Percentiles rank a stretch among this genome's conserved stretches.
phyloP scores from a whole-genome alignment of 1,140 invertebrate genomes.

The Solenopsis fugax region DNA sequence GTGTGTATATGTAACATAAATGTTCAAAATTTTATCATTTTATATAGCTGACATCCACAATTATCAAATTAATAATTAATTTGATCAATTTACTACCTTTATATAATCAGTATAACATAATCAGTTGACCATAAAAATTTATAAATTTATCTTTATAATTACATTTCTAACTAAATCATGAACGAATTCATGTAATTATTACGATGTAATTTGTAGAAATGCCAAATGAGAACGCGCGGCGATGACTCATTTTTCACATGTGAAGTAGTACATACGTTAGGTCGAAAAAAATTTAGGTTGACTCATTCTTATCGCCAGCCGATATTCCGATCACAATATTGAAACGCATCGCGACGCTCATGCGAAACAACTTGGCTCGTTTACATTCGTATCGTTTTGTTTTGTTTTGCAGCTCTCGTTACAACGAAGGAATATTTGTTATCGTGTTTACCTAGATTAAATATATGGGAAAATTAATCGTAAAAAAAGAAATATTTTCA shows the following conservation, averaged over 20 bases:
- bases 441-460: neutral
- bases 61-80: neutral
- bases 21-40: no score
- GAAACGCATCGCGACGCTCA: slow-evolving; percentile 27
- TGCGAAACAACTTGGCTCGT: neutral
- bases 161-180: neutral
- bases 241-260: slow-evolving; percentile 69
- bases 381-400: neutral
- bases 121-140: slow-evolving; percentile 1
- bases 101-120: neutral
- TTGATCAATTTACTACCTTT: neutral
- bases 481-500: neutral
- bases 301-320: slow-evolving; percentile 46
- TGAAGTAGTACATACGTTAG: neutral
- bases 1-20: no score
- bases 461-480: neutral
- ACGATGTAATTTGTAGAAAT: neutral
- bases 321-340: slow-evolving; percentile 38
- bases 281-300: slow-evolving; percentile 51
- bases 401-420: neutral
- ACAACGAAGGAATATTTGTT: neutral
- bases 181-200: neutral
- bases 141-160: neutral
- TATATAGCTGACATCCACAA: no score
- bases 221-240: slow-evolving; percentile 19